A percentile compares a stretch with the other conserved stretches of the same genome.
Evolutionary conservation across 2,113 vertebrate species (phyloP).

Genomic region (Notarius lentiginosus): DNA sequence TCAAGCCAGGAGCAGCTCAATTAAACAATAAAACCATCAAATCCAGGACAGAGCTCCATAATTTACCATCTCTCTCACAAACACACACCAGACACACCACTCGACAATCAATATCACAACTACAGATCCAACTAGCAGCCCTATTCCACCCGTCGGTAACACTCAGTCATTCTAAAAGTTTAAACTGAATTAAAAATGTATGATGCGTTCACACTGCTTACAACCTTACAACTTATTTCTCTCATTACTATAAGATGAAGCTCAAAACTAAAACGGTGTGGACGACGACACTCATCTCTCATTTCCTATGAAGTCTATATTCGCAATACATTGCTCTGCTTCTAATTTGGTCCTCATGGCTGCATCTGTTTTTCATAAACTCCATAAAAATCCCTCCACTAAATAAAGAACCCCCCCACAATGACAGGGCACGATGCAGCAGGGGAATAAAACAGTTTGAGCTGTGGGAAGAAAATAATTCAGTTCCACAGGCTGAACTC

Average conservation of each 20-base stretch:
- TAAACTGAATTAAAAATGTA: neutral
- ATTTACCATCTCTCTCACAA: neutral
- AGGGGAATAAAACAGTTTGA: neutral
- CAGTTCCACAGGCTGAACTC: neutral
- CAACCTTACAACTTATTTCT: neutral
- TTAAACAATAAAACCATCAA: conserved; percentile 13
- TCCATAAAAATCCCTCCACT: too few relatives aligned
- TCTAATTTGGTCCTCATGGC: neutral
- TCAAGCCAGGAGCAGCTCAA: conserved; percentile 6
- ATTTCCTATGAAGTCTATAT: neutral
- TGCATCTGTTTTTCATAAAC: too few relatives aligned
- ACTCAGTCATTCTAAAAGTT: too few relatives aligned
- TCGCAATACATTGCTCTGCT: neutral
- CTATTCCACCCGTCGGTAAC: neutral
- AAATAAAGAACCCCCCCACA: too few relatives aligned
- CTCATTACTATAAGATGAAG: neutral
- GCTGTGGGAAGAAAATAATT: neutral
- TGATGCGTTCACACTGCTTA: neutral
- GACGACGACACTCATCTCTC: neutral
- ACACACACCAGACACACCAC: neutral
- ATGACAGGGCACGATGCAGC: too few relatives aligned
- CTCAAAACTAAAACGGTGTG: neutral
- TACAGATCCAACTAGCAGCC: neutral
- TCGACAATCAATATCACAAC: neutral
- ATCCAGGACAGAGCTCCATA: neutral